phyloP scores from a whole-genome alignment of 2,113 vertebrate genomes.

The Grus americana region DNA sequence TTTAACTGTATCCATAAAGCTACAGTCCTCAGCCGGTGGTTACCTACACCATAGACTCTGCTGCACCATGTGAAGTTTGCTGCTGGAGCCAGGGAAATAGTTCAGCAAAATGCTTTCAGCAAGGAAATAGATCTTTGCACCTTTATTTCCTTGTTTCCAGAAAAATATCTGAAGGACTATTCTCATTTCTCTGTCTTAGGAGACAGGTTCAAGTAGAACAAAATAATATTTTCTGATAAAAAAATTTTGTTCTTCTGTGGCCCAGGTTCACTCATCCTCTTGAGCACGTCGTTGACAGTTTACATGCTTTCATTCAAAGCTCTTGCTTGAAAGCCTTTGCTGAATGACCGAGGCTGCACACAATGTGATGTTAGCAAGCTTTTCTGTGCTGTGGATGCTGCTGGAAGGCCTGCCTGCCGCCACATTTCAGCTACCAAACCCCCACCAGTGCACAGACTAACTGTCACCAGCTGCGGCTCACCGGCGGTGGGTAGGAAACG shows the following conservation, averaged over 20 bases:
- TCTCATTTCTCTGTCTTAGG: not conserved
- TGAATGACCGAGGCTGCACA: not conserved
- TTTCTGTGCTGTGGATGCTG: not conserved
- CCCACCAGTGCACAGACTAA: rapidly evolving
- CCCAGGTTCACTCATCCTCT: not conserved
- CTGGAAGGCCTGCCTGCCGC: not conserved
- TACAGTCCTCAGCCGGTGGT: not conserved
- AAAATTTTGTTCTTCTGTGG: not conserved
- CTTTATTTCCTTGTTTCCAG: not conserved
- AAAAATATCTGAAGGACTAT: not conserved
- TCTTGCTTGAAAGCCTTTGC: not conserved
- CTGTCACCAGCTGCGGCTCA: not conserved
- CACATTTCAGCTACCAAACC: not conserved
- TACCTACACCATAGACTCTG: not conserved
- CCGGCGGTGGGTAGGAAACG: rapidly evolving
- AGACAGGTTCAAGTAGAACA: not conserved
- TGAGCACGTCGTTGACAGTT: not conserved
- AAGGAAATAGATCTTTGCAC: not conserved
- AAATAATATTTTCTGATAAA: not conserved
- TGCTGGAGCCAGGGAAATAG: not conserved
- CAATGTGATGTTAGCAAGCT: not conserved
- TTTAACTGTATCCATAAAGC: not conserved
- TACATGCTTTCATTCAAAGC: not conserved
- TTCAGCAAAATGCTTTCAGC: not conserved
- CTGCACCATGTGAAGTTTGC: not conserved